phyloP scores from a whole-genome alignment of 2,113 vertebrate genomes.

The Ellobius talpinus region DNA sequence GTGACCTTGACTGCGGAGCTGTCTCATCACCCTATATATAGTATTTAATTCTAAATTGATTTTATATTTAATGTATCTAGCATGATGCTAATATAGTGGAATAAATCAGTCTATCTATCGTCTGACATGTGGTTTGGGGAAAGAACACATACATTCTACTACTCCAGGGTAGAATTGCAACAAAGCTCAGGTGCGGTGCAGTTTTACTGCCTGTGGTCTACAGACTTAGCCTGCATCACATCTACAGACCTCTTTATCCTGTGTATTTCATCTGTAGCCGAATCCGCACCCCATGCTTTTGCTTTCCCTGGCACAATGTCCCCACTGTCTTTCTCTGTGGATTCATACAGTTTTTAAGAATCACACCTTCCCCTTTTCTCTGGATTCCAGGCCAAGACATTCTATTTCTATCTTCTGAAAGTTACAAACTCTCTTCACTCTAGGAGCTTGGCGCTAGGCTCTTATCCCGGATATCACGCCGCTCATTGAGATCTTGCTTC shows the following conservation, averaged over 20 bases:
- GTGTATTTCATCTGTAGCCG: background rate
- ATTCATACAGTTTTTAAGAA: background rate
- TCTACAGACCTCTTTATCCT: background rate
- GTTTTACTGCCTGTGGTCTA: background rate
- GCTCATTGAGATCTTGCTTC: constrained; percentile 30
- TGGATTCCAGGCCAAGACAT: background rate
- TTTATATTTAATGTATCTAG: background rate
- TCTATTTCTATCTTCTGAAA: constrained; percentile 32
- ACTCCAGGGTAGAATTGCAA: background rate
- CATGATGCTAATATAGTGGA: background rate
- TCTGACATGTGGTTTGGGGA: background rate
- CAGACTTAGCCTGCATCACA: background rate
- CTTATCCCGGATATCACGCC: constrained; percentile 3
- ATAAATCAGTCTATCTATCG: background rate
- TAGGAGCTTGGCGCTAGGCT: background rate
- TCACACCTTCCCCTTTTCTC: background rate
- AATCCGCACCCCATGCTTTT: background rate
- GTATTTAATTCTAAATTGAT: background rate
- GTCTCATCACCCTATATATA: background rate
- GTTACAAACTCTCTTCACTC: background rate
- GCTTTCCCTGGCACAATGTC: background rate
- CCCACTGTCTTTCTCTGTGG: background rate
- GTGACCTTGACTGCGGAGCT: background rate
- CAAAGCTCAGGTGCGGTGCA: background rate
- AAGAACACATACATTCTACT: background rate